Percentiles rank a stretch among this genome's conserved stretches.
phyloP scores from a whole-genome alignment of 2,888 invertebrate genomes.

The Pedicia rivosa region DNA sequence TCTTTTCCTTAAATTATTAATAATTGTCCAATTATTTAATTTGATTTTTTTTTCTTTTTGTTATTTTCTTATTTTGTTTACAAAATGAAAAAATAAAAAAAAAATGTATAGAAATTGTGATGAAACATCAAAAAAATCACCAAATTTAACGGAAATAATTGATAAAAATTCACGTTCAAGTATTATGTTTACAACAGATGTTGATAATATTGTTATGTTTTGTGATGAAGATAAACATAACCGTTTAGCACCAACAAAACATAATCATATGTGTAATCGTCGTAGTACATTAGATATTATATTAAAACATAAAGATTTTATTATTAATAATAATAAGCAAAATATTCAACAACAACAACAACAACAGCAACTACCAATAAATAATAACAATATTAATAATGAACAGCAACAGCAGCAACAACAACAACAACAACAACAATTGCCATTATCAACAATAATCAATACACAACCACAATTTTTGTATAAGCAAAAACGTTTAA shows the following conservation, averaged over 20 bases:
- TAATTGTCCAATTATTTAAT: too few species aligned
- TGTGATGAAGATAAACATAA: slow-evolving; percentile 46
- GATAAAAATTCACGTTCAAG: slow-evolving; percentile 34
- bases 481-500: slow-evolving; percentile 35
- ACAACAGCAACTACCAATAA: too few species aligned
- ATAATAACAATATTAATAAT: not conserved
- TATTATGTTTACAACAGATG: slow-evolving; percentile 36
- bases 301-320: slow-evolving; percentile 36
- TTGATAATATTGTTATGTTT: slow-evolving; percentile 37
- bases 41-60: too few species aligned
- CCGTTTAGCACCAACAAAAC: slow-evolving; percentile 44
- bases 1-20: too few species aligned
- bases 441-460: slow-evolving; percentile 15
- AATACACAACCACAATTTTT: slow-evolving; percentile 33
- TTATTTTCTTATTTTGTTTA: too few species aligned
- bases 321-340: slow-evolving; percentile 12
- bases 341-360: not conserved
- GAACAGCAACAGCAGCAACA: too few species aligned
- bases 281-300: slow-evolving; percentile 42
- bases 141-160: slow-evolving; percentile 11
- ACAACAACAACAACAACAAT: too few species aligned
- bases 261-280: slow-evolving; percentile 43
- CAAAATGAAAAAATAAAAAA: too few species aligned
- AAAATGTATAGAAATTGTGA: too few species aligned
- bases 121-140: slow-evolving; percentile 5